Percentiles rank a stretch among this genome's conserved stretches.
Evolutionary conservation across 35 echinoderm and acorn worm genomes (phyloP).

Genomic region (Apostichopus californicus): DNA sequence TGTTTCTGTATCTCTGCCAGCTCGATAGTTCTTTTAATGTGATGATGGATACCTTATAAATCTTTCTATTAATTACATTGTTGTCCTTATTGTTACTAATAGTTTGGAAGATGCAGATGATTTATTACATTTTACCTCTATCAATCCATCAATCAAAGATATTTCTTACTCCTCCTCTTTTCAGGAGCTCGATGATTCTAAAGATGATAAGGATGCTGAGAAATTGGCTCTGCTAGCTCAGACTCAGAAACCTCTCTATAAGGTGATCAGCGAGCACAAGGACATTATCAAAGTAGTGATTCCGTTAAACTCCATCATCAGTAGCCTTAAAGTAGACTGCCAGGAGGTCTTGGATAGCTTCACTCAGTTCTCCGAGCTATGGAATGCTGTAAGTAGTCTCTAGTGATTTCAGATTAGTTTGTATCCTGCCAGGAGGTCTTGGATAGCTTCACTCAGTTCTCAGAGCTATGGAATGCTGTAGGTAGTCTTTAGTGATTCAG

Average conservation of each 20-base stretch:
- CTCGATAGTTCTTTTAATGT: too few species aligned
- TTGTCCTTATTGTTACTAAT: too few species aligned
- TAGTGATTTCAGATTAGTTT: background rate
- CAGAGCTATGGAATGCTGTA: conserved; percentile 91
- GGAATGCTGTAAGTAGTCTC: conserved; percentile 77
- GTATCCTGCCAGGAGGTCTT: conserved; percentile 70
- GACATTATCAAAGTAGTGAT: conserved; percentile 97
- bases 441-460: conserved; percentile 76
- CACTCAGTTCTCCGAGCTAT: conserved; percentile 81
- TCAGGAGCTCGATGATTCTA: conserved; percentile 84
- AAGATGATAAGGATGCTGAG: conserved; percentile 97
- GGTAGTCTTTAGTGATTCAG: background rate
- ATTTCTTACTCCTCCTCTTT: background rate
- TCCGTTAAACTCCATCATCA: conserved; percentile 89
- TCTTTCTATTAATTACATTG: too few species aligned
- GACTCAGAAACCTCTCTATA: conserved; percentile 91
- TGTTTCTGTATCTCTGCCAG: too few species aligned
- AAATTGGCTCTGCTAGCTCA: conserved; percentile 84
- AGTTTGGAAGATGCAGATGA: too few species aligned
- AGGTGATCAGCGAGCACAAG: conserved; percentile 98
- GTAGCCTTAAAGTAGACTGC: conserved; percentile 86
- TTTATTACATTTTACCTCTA: too few species aligned
- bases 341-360: conserved; percentile 85
- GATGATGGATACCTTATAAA: too few species aligned
- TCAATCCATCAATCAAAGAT: background rate